phyloP scores from a whole-genome alignment of 2,113 vertebrate genomes.

The Microcebus griseorufus region DNA sequence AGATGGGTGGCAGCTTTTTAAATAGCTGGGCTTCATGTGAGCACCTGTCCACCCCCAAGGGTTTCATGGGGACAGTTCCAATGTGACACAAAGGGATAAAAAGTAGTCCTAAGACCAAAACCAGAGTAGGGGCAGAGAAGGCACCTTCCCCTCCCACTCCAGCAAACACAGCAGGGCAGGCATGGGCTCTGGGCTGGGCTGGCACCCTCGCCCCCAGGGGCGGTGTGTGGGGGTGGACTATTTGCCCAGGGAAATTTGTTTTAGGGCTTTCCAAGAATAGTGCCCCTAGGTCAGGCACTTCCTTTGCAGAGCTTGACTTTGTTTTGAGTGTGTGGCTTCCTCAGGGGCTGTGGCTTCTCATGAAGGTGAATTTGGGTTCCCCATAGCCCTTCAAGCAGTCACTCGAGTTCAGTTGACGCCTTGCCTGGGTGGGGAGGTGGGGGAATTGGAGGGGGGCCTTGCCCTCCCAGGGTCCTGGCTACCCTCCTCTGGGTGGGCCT shows the following conservation, averaged over 20 bases:
- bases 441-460: background rate
- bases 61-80: background rate
- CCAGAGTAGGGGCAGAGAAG: background rate
- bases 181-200: background rate
- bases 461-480: background rate
- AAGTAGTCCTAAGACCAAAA: background rate
- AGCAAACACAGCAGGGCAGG: background rate
- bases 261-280: constrained; percentile 66
- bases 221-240: background rate
- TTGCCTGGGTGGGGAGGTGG: background rate
- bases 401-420: background rate
- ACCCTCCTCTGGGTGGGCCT: background rate
- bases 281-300: background rate
- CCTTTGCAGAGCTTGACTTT: background rate
- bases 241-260: constrained; percentile 47
- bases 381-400: background rate
- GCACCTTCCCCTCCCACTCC: background rate
- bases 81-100: background rate
- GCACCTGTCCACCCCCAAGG: background rate
- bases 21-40: background rate
- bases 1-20: background rate
- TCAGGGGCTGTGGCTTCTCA: background rate
- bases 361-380: background rate
- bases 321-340: background rate
- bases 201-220: background rate